Evolutionary conservation across 2,888 invertebrate species (phyloP), one percentile per base, ranked within the genome.

Genomic region (Eupithecia tripunctaria): DNA sequence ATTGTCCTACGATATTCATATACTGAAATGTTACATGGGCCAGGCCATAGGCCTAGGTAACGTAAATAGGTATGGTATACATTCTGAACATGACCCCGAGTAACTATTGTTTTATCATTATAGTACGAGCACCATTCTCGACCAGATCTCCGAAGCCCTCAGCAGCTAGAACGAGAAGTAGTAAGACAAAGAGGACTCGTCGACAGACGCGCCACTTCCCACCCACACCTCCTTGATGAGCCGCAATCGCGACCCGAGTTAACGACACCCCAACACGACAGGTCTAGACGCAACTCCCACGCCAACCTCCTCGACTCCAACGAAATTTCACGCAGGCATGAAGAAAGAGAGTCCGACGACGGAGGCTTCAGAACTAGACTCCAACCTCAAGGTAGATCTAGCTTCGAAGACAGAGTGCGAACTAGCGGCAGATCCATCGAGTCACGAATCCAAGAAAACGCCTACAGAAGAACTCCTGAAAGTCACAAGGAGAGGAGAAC

Each of bases 211-310:
- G 95, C 96, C 0, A 93, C 96, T 0, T 96, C 96, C 0, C 96
- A 96, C 80, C 96, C 96, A 1, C 96, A 96, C 80, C 90, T 96
- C 5, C 91, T 96, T 43, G 95, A 94, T 38, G 94, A 94, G 70
- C 93, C 90, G 1, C 92, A 88, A 18, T 87, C 86, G 6, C 85
- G 92, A 82, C 87, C 87, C 27, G 94, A 94, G 83, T 82, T 88
- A 18, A 87, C 85, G 3, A 86, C 90, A 7, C 89, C 92, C 80
- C 94, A 85, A 86, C 91, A 88, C 65, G 89, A 89, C 79, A 83
- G 89, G 77, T 91, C 93, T 1, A 84, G 96, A 81, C 89, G 96
- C 80, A 95, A 95, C 72, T 96, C 96, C 0, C 95, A 96, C 74
- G 95, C 95, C 0, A 96, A 96, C 79, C 91, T 96, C 27, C 87